Percentiles rank a stretch among this genome's conserved stretches.
Conservation (phyloP, 1,140 invertebrate genomes). For the Steinernema feltiae region DNA sequence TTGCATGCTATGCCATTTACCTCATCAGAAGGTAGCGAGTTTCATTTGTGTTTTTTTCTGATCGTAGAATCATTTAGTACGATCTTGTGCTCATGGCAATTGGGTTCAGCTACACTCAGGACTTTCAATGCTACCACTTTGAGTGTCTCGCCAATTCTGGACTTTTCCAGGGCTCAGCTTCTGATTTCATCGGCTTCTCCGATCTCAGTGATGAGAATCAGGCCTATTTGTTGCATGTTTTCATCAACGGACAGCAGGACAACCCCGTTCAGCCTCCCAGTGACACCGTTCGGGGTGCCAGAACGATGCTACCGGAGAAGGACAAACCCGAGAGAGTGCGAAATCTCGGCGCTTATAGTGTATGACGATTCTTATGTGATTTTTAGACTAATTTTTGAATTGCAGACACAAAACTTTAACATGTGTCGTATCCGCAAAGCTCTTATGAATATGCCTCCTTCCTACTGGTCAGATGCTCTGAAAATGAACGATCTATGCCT, state of each 20-base stretch:
- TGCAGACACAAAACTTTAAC: neutral
- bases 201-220: neutral
- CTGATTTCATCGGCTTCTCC: neutral
- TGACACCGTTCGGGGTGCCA: neutral
- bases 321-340: neutral
- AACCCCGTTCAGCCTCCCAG: neutral
- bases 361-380: no score
- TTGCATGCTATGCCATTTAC: neutral
- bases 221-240: neutral
- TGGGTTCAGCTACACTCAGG: neutral
- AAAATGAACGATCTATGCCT: neutral
- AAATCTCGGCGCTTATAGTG: no score
- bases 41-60: neutral
- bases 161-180: neutral
- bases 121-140: neutral
- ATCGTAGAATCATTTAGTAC: neutral
- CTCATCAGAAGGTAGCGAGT: neutral
- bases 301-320: neutral
- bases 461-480: neutral
- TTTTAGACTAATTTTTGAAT: no score
- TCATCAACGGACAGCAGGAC: neutral
- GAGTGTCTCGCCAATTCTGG: neutral
- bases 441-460: neutral
- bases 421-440: neutral
- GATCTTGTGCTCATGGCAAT: neutral